Conservation (phyloP, 37 sponge, comb jelly and placozoan genomes). For the Chondrosia reniformis region DNA sequence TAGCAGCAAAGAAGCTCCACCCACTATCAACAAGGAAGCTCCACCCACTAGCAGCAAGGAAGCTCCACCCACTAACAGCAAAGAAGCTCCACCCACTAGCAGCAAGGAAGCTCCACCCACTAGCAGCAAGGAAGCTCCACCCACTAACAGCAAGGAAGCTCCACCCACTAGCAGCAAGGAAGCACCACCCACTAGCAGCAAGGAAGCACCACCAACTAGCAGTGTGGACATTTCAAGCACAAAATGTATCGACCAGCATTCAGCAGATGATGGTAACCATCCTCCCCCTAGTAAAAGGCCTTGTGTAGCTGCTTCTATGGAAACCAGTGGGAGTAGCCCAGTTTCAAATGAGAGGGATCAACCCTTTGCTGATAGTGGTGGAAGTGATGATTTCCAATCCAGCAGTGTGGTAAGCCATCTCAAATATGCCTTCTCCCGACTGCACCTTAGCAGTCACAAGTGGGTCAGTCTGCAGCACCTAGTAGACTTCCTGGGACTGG, state of each 20-base stretch:
- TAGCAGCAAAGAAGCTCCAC: not conserved
- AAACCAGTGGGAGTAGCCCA: not conserved
- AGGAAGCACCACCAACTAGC: not conserved
- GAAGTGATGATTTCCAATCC: not conserved
- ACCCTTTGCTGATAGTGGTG: not conserved
- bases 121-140: not conserved
- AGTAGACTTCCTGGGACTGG: constrained; percentile 13
- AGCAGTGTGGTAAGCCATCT: not conserved
- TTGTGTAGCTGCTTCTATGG: not conserved
- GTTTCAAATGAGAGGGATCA: not conserved
- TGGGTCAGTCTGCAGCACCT: not conserved
- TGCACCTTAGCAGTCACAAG: constrained; percentile 6
- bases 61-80: not conserved
- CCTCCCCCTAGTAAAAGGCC: not conserved
- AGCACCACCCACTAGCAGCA: not conserved
- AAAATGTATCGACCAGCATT: too few species aligned
- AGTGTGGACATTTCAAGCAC: too few species aligned
- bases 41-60: not conserved
- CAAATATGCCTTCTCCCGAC: not conserved
- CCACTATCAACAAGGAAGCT: not conserved
- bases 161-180: not conserved
- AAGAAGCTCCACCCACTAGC: not conserved
- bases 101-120: not conserved
- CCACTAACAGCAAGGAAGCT: not conserved
- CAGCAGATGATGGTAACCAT: too few species aligned